Evolutionary conservation across 2,797 vertebrate species (phyloP), one percentile per base, ranked within the genome.

Genomic region (Chromobotia macracanthus): DNA sequence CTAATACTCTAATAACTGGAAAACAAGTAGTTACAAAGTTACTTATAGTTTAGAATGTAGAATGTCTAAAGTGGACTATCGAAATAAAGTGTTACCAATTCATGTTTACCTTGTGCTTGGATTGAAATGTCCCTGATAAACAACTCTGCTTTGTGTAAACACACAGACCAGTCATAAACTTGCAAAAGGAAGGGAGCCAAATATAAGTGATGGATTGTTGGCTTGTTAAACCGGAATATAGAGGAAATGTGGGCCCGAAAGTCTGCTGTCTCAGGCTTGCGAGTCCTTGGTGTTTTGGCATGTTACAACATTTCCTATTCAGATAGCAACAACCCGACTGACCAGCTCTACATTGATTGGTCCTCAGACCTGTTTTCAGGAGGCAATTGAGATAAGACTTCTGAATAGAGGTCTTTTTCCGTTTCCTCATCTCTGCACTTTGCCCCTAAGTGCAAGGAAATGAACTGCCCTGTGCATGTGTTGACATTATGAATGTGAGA

Each of bases 361-460:
- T 91, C 86, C 90, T 87, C 51, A 74, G 89, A 88, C 80, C 87
- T 90, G 87, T 93, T 88, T 92, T 94, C 89, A 93, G 94, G 95
- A 95, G 95, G 90, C 91, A 94, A 94, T 95, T 88, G 81, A 93
- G 93, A 96, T 95, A 95, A 95, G 88, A 80, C 80, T 86, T 84
- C 83, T 84, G 90, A 90, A 89, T 88, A 86, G 81, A 85, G 89
- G 70, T 28, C 78, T 88, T 90, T 79, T 93, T 88, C 87, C 89
- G 71, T 76, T 89, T 87, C 89, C 87, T 83, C 86, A 75, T 82
- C 82, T 84, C 82, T 88, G 77, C 84, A 84, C 89, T 90, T 87
- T 89, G 87, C 90, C 87, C 90, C 90, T 90, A 89, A 89, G 88
- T 88, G 87, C 89, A 93, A 89, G 92, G 90, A 95, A 95, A 91